These are phyloP conservation scores for Acipenser transmontanus DNA, from an alignment of 2,797 vertebrate species.

Conservation along the genomic window DNA sequence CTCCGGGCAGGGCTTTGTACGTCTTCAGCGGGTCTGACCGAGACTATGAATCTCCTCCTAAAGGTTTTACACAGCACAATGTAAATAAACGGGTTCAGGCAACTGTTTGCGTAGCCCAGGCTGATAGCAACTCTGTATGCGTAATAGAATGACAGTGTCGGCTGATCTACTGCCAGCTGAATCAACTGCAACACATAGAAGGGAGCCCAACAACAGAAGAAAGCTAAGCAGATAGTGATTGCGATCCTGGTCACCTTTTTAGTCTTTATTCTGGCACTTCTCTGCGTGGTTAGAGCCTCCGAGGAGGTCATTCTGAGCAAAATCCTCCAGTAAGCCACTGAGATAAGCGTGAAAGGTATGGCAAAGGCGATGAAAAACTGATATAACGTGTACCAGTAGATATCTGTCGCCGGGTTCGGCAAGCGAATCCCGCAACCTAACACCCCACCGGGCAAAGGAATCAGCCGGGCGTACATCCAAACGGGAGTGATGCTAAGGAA, in stretches of 20 bases:
- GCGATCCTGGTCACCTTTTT: constrained; percentile 26
- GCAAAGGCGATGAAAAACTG: constrained; percentile 39
- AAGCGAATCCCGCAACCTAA: constrained; percentile 31
- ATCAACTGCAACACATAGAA: constrained; percentile 32
- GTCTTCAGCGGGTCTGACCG: constrained; percentile 29
- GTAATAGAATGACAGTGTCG: constrained; percentile 30
- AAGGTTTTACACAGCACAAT: constrained; percentile 32
- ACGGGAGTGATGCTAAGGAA: constrained; percentile 36
- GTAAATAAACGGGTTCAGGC: constrained; percentile 39
- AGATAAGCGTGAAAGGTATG: constrained; percentile 36
- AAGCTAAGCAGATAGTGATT: constrained; percentile 29
- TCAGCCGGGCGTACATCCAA: constrained; percentile 35
- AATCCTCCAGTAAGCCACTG: constrained; percentile 28
- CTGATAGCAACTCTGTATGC: constrained; percentile 33
- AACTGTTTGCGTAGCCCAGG: constrained; percentile 35
- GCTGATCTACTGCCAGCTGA: constrained; percentile 24
- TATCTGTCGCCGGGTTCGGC: constrained; percentile 28
- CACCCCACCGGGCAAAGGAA: constrained; percentile 28
- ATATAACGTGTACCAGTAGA: constrained; percentile 36
- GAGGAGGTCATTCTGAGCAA: constrained; percentile 31
- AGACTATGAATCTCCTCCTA: constrained; percentile 18
- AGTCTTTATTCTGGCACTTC: constrained; percentile 16
- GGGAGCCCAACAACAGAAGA: constrained; percentile 35
- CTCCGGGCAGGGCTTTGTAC: constrained; percentile 16
- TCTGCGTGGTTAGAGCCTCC: constrained; percentile 21